These are phyloP conservation scores for Pipistrellus pygmaeus DNA, from an alignment of 2,797 vertebrate species.

Conservation along the genomic window DNA sequence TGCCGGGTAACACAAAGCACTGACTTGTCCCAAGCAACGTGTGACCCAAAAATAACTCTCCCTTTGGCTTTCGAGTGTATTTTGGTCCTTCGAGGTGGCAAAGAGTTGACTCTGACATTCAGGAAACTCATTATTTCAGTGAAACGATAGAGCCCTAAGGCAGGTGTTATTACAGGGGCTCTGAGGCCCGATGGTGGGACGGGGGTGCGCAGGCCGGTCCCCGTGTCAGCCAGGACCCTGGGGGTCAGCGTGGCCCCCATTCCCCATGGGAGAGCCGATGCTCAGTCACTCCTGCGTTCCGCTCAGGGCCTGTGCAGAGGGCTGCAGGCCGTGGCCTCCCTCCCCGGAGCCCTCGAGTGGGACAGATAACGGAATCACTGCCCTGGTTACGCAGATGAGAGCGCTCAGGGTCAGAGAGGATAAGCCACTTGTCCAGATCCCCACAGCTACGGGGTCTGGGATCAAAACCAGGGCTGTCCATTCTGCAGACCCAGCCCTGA, in stretches of 20 bases:
- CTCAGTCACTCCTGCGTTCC: neutral
- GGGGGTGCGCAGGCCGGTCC: neutral
- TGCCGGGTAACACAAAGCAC: neutral
- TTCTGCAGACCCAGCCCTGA: neutral
- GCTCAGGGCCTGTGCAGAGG: neutral
- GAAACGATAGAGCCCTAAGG: neutral
- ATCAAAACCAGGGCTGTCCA: neutral
- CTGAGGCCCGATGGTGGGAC: neutral
- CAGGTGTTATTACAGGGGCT: neutral
- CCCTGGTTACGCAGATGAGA: neutral
- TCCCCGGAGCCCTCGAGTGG: neutral
- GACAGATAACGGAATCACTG: neutral
- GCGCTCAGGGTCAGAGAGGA: neutral
- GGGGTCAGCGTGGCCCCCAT: too few relatives aligned
- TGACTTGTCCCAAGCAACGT: neutral
- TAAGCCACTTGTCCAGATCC: neutral
- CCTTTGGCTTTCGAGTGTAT: constrained; percentile 43
- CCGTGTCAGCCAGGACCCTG: too few relatives aligned
- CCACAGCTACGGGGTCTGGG: neutral
- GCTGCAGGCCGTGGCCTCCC: neutral
- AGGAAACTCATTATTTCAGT: constrained; percentile 37
- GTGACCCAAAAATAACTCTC: neutral
- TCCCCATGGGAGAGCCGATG: neutral
- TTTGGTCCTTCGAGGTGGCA: constrained; percentile 43
- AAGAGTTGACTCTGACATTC: constrained; percentile 35